Evolutionary conservation across 2,888 invertebrate species (phyloP), one percentile per base, ranked within the genome.

Genomic region (Lasioglossum marginatum): DNA sequence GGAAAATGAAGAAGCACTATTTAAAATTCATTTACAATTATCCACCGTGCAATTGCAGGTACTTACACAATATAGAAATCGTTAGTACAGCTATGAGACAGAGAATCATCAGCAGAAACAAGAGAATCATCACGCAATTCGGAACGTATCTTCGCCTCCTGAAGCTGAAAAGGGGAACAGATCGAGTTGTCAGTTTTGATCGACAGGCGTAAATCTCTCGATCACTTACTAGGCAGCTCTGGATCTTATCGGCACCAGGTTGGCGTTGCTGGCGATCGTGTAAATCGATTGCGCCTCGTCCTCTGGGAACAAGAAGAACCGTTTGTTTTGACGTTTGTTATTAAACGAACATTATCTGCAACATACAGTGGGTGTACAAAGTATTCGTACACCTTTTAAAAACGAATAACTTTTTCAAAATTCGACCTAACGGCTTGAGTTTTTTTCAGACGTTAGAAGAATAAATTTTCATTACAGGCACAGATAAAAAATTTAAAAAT

Each of bases 191-290:
- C 40, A 16, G 23, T 68, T 34, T 43, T 23, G 40, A 66, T 63
- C 78, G 73, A 19, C 60, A 68, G 66, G 79, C 72, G 63, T 66
- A 43, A 63, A 82, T 85, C 68, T 76, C 37, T n/a, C n/a, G 27
- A 70, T 83, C 82, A 91, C 94, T 94, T 90, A 95, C 95, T 92
- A 94, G n/a, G 93, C 87, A 40, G 85, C 89, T 63, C 92, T 93
- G 12, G 95, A 93, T 88, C 92, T 94, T 27, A 95, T 91, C 34
- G 92, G 88, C 6, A 95, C 94, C 82, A 95, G 84, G 80, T 95
- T 92, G 77, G 89, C 92, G 78, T 91, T 90, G 77, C 94, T 95
- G 71, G 87, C 91, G 81, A 94, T 85, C 72, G 94, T 93, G 79
- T 93, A 94, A 74, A 94, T 92, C 74, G 93, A 94, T 57, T 73